Percentiles rank a stretch among this genome's conserved stretches.
These are phyloP conservation scores for Scrobipalpa costella DNA, from an alignment of 2,888 invertebrate species.

Conservation along the genomic window DNA sequence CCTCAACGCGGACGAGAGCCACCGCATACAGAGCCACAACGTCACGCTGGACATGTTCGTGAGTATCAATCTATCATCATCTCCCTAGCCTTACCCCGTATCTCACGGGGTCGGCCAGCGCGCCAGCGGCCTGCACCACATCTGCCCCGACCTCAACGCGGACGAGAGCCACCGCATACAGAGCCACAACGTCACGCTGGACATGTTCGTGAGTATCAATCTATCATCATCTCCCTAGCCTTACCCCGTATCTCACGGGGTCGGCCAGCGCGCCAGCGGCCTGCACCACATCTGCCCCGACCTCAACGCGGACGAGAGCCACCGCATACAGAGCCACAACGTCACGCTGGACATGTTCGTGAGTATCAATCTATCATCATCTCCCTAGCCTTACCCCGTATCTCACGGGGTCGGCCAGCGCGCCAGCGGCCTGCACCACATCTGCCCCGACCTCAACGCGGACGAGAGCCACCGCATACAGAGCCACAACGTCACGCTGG, in stretches of 20 bases:
- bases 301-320: constrained; percentile 73
- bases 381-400: too few relatives aligned
- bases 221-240: neutral
- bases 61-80: constrained; percentile 53
- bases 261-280: constrained; percentile 83
- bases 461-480: constrained; percentile 76
- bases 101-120: constrained; percentile 79
- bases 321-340: constrained; percentile 83
- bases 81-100: too few relatives aligned
- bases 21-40: constrained; percentile 83
- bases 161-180: constrained; percentile 76
- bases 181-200: constrained; percentile 89
- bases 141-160: constrained; percentile 83
- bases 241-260: constrained; percentile 49
- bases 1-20: constrained; percentile 73
- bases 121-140: constrained; percentile 76
- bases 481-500: constrained; percentile 89
- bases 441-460: constrained; percentile 83
- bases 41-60: constrained; percentile 91
- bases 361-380: constrained; percentile 53
- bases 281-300: constrained; percentile 83
- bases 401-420: constrained; percentile 79
- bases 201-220: constrained; percentile 85
- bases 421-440: constrained; percentile 76
- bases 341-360: constrained; percentile 91